phyloP scores from a whole-genome alignment of 2,113 vertebrate genomes.

The Xenopus tropicalis region DNA sequence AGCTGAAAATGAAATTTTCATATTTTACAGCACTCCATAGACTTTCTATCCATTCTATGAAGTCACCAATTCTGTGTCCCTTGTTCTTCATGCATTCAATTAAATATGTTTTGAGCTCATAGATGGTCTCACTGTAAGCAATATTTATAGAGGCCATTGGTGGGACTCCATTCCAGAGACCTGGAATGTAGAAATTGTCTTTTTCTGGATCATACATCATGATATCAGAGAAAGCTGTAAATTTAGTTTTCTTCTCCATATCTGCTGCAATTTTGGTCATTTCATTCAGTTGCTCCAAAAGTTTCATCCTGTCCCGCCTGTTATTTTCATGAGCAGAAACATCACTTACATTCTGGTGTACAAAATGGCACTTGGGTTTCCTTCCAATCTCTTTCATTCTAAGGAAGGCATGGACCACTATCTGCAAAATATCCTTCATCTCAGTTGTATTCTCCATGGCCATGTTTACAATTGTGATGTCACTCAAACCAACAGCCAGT shows the following conservation, averaged over 20 bases:
- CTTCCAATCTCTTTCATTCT: constrained; percentile 60
- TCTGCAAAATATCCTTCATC: constrained; percentile 59
- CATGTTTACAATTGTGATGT: constrained; percentile 68
- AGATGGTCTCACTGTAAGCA: constrained; percentile 57
- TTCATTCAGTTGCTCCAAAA: constrained; percentile 61
- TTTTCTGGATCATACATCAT: constrained; percentile 38
- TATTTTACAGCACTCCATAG: constrained; percentile 46
- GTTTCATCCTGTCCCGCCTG: constrained; percentile 57
- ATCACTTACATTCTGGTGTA: constrained; percentile 71
- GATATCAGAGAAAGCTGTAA: constrained; percentile 46
- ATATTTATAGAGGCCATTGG: constrained; percentile 57
- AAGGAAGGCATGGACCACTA: constrained; percentile 72
- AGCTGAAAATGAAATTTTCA: constrained; percentile 43
- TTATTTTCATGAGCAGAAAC: constrained; percentile 62
- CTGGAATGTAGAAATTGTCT: constrained; percentile 56
- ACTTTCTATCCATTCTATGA: constrained; percentile 54
- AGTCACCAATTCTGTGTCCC: constrained; percentile 47
- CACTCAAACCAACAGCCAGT: constrained; percentile 68
- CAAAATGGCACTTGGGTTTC: constrained; percentile 67
- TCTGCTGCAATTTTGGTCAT: constrained; percentile 60
- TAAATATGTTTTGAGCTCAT: constrained; percentile 36
- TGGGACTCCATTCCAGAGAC: constrained; percentile 56
- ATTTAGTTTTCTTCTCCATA: constrained; percentile 61
- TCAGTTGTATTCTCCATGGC: constrained; percentile 50
- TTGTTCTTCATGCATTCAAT: constrained; percentile 50